Evolutionary conservation across 2,113 vertebrate genomes (phyloP), one percentile per base, ranked within the genome.

Genomic region (Megaceryle torquata): DNA sequence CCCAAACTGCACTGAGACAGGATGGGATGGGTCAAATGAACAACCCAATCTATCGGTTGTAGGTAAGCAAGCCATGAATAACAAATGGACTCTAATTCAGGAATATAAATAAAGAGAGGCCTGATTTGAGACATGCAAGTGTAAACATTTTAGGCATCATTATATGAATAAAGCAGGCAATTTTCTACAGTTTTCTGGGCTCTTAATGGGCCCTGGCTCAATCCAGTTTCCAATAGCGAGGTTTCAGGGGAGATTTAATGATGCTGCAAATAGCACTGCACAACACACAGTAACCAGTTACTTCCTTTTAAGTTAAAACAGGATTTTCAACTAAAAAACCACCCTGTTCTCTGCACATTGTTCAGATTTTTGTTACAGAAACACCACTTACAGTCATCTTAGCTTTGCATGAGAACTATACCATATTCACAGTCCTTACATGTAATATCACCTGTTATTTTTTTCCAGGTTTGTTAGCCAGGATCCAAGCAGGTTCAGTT

Each of bases 171-270:
- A 90, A 91, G 12, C 56, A 82, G 22, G 43, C 70, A 86, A 87
- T 97, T 96, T 86, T 82, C 41, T 84, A 69, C 44, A 85, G 59
- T 69, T 57, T 15, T 85, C 76, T 92, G 41, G 50, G 71, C 53
- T 92, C 39, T 76, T 84, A 87, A 96, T 92, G 86, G 74, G 35
- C 57, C 48, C 50, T 63, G 39, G 48, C 63, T 94, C 93, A 86
- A 96, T 86, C 60, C 61, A 87, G 70, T 85, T 95, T 92, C 74
- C 69, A 77, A 48, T 15, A 76, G 59, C 0, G 6, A 89, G 51
- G 37, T 69, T 91, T 90, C 74, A 74, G 70, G 68, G 50, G 64
- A 90, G 80, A 60, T 81, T 91, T 95, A 95, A 97, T 89, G 83
- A 91, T 92, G 63, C 68, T 68, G 54, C 85, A 95, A 95, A 93